Percentiles rank a stretch among this genome's conserved stretches.
phyloP scores from a whole-genome alignment of 64 coral and sea anemone species.

The Porites lutea region DNA sequence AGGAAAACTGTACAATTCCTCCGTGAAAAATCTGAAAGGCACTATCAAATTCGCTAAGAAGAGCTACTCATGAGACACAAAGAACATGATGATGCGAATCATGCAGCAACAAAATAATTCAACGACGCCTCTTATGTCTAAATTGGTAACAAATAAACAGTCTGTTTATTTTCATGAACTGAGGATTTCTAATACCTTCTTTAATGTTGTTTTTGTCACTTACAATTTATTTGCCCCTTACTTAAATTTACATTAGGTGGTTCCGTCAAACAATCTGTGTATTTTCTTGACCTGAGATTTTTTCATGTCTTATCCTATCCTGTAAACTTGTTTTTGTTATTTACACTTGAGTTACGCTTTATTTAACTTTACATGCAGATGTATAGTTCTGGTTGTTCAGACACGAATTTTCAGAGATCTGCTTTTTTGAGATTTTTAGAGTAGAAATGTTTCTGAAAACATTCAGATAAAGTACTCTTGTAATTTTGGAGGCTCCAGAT shows the following conservation, averaged over 20 bases:
- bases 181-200: too few species aligned
- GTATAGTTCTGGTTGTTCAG: not conserved
- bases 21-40: constrained; percentile 23
- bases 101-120: constrained; percentile 14
- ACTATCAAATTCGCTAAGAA: constrained; percentile 3
- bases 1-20: constrained; percentile 29
- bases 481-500: not conserved
- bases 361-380: too few species aligned
- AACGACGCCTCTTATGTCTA: not conserved
- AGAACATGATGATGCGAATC: constrained; percentile 5
- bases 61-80: not conserved
- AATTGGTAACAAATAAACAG: constrained; percentile 5
- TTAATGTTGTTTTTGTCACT: too few species aligned
- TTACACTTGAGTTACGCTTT: too few species aligned
- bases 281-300: too few species aligned
- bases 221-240: too few species aligned
- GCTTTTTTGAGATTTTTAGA: not conserved
- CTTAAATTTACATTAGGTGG: too few species aligned
- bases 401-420: not conserved
- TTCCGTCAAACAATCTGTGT: too few species aligned
- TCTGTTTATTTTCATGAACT: too few species aligned
- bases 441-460: not conserved
- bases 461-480: constrained; percentile 7
- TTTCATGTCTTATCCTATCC: too few species aligned
- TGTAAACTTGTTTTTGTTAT: too few species aligned